These are phyloP conservation scores for Phrynocephalus forsythii DNA, from an alignment of 2,797 vertebrate genomes.

Conservation along the genomic window DNA sequence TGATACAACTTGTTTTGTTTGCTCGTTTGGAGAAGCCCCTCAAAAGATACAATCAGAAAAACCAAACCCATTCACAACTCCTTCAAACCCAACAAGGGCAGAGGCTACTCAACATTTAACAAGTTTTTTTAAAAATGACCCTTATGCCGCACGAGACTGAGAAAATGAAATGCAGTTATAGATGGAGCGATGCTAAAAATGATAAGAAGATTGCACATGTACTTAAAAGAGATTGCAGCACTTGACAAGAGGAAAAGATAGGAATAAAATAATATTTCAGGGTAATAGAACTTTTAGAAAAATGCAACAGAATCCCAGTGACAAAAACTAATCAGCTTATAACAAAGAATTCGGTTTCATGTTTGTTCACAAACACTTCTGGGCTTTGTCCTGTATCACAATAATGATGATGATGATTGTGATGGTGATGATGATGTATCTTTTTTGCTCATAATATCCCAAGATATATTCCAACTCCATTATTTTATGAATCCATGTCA, in stretches of 20 bases:
- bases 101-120: background rate
- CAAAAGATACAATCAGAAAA: background rate
- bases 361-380: background rate
- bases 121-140: slow-evolving; percentile 7
- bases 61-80: background rate
- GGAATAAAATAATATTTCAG: background rate
- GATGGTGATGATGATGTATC: no score
- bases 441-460: no score
- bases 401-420: no score
- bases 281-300: background rate
- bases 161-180: slow-evolving; percentile 13
- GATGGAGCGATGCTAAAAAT: background rate
- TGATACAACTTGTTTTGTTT: slow-evolving; percentile 1
- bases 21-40: background rate
- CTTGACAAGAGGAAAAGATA: background rate
- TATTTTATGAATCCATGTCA: background rate
- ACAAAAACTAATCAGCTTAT: background rate
- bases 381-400: background rate
- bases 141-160: background rate
- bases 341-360: background rate
- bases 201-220: background rate
- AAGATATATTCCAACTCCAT: background rate
- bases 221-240: background rate
- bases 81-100: slow-evolving; percentile 1
- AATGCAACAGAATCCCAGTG: background rate